A percentile compares a stretch with the other conserved stretches of the same genome.
Conservation (phyloP, 2,113 vertebrate species). For the Rhea pennata region DNA sequence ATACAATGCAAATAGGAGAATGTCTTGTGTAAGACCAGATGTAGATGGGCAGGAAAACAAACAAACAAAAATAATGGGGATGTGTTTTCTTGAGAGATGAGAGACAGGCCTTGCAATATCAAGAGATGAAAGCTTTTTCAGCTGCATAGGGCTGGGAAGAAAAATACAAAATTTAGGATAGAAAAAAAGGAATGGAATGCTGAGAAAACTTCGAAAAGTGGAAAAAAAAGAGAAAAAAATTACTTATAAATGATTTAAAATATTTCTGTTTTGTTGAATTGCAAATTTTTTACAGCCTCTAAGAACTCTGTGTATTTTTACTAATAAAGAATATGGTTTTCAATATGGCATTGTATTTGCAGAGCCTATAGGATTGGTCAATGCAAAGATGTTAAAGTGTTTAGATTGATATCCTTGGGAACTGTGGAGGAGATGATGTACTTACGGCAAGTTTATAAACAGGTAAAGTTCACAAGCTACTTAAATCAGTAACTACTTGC, state of each 20-base stretch:
- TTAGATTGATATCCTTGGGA: conserved; percentile 93
- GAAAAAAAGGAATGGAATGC: not conserved
- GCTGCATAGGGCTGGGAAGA: not conserved
- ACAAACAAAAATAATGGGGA: not conserved
- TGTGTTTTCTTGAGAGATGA: not conserved
- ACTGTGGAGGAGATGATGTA: conserved; percentile 97
- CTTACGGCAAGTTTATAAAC: conserved; percentile 95
- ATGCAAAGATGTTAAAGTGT: conserved; percentile 91
- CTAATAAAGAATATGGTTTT: not conserved
- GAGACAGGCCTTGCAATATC: not conserved
- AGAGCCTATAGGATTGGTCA: conserved; percentile 98
- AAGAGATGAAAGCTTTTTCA: not conserved
- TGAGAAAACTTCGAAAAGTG: not conserved
- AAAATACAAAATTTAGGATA: not conserved
- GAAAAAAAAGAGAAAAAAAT: not conserved
- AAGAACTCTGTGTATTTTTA: not conserved
- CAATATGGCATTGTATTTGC: not conserved
- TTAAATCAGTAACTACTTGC: not conserved
- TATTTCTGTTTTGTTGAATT: not conserved
- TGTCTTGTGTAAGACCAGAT: not conserved
- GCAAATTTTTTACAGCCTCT: not conserved
- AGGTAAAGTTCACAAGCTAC: conserved; percentile 77
- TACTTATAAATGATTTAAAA: not conserved
- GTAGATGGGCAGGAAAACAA: not conserved
- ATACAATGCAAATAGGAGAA: not conserved